Base-by-base conservation (phyloP, 2,888 invertebrate species). In the Amiota minor region DNA sequence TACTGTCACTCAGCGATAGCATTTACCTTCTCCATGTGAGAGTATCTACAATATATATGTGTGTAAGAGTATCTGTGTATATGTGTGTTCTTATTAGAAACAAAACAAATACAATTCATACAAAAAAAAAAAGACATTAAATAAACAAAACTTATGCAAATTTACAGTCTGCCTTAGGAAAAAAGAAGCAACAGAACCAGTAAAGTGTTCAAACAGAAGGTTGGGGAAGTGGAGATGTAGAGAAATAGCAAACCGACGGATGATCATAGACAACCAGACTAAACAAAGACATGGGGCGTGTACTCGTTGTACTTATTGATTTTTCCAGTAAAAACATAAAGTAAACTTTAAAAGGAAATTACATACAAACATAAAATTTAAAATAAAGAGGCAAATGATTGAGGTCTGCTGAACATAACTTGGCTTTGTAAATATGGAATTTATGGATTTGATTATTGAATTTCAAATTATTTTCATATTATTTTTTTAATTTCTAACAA, bases 221-320 rank as follows among this genome's bases (percentile, higher is more conserved):
- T 8, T 6, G 12, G 53, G 64, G 71, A 50, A 69, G 74, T 72
- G 72, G 79, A 80, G 71, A 50, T 68, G 74, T 72, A 71, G 79
- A 80, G 83, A 82, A 82, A 79, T 83, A 80, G 81, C 82, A 76
- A 68, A 67, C 53, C 68, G 49, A 46, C 72, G 64, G 35, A 76
- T 72, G 59, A 18, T 18, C 3, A 59, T 6, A 23, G 62, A n/a
- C 62, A 62, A 45, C 45, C 35, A 62, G 62, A 62, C 62, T 23
- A 62, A 62, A 62, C 20, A 59, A 20, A 59, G 59, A 59, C 59
- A 20, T 68, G 67, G 35, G 50, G 67, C 67, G 67, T 68, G 9
- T 35, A 35, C 35, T 35, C 35, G 35, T 35, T 8, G 35, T 20
- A 68, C 67, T 68, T 68, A 68, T 68, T 18, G 67, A 68, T 68